These are phyloP conservation scores for Pseudomyrmex sp. DNA, from an alignment of 1,140 invertebrate genomes.

Conservation along the genomic window DNA sequence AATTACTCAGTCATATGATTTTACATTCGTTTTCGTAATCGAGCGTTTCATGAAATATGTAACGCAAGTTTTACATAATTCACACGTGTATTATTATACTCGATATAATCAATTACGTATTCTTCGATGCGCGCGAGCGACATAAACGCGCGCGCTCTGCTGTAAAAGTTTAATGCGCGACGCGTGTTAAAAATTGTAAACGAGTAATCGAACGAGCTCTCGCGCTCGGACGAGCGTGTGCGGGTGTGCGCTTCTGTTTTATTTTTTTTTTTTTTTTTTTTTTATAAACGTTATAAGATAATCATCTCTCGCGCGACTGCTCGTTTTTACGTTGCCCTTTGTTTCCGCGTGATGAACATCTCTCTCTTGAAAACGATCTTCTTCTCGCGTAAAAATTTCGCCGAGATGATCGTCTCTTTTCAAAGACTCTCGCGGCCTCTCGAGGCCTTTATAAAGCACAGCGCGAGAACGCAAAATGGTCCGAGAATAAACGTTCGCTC, in stretches of 20 bases:
- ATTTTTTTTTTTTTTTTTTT: not conserved
- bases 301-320: not conserved
- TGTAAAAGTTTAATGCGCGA: too few species aligned
- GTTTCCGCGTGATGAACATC: not conserved
- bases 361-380: not conserved
- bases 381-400: not conserved
- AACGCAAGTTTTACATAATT: not conserved
- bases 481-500: not conserved
- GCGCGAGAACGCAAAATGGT: not conserved
- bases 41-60: not conserved
- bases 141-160: too few species aligned
- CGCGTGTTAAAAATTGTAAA: too few species aligned
- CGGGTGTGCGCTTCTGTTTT: too few species aligned
- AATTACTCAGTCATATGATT: not conserved
- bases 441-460: not conserved
- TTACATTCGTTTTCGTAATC: not conserved
- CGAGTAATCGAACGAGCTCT: too few species aligned
- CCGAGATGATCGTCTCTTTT: not conserved
- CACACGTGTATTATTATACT: not conserved
- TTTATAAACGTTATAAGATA: not conserved
- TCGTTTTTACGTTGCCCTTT: slow-evolving; percentile 33
- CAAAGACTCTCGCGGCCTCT: not conserved
- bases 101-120: too few species aligned
- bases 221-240: too few species aligned
- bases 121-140: too few species aligned